These are phyloP conservation scores for Odontesthes bonariensis DNA, from an alignment of 2,113 vertebrate species.

Conservation along the genomic window DNA sequence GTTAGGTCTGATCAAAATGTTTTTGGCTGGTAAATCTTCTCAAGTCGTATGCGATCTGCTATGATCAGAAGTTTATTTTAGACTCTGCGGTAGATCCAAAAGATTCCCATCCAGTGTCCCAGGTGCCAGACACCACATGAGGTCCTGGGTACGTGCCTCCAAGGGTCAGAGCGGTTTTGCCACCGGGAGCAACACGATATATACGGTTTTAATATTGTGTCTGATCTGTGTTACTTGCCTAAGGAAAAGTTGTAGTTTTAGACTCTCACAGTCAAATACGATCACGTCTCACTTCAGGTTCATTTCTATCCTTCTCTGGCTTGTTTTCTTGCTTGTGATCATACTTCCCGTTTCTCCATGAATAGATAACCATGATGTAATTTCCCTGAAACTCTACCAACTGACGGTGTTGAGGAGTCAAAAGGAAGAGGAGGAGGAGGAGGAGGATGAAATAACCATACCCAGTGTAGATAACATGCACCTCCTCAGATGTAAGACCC, in stretches of 20 bases:
- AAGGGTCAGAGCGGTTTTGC: neutral
- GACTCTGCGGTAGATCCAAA: neutral
- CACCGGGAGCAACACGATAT: neutral
- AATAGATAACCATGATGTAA: slow-evolving; percentile 94
- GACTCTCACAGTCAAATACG: neutral
- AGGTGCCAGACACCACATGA: too few relatives aligned
- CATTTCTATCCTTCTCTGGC: neutral
- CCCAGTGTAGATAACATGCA: slow-evolving; percentile 94
- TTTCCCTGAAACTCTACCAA: slow-evolving; percentile 95
- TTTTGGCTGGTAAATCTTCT: neutral
- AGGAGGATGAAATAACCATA: slow-evolving; percentile 88
- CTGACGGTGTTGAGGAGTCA: slow-evolving; percentile 88
- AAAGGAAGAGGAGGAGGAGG: slow-evolving; percentile 86
- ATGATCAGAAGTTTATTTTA: neutral
- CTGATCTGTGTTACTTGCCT: neutral
- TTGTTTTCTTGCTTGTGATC: neutral
- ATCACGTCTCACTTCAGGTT: neutral
- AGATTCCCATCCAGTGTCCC: too few relatives aligned
- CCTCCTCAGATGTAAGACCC: slow-evolving; percentile 81
- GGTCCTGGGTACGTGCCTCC: neutral
- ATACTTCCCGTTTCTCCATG: neutral
- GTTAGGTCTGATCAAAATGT: too few relatives aligned
- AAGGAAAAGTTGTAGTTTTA: neutral
- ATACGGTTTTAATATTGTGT: neutral
- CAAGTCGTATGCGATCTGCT: neutral